phyloP scores from a whole-genome alignment of 2,888 invertebrate species.

The Spicauda simplicius region DNA sequence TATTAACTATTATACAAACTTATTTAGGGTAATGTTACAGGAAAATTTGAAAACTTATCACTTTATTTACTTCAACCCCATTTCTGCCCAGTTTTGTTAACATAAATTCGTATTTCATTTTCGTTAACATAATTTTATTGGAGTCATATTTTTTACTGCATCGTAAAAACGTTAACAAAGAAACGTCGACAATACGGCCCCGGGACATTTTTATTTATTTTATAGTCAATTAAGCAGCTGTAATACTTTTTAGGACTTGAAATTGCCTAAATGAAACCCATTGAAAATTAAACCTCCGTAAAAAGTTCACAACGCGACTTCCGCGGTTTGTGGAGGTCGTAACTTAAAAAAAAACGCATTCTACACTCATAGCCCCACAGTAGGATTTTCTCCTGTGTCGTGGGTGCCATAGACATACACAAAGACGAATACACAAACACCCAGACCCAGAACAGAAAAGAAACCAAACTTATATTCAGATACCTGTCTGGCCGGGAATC shows the following conservation, averaged over 20 bases:
- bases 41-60: too few species aligned
- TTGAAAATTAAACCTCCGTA: neutral
- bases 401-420: too few species aligned
- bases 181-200: constrained; percentile 34
- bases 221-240: constrained; percentile 20
- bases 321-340: too few species aligned
- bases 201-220: constrained; percentile 20
- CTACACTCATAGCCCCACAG: too few species aligned
- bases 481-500: too few species aligned
- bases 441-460: too few species aligned
- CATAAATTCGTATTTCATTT: constrained; percentile 23
- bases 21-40: too few species aligned
- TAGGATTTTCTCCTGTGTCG: too few species aligned
- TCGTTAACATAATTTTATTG: constrained; percentile 40
- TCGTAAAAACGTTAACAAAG: constrained; percentile 41
- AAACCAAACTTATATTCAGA: too few species aligned
- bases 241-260: constrained; percentile 11
- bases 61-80: constrained; percentile 9
- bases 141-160: constrained; percentile 43
- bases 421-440: too few species aligned
- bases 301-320: neutral
- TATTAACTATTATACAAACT: too few species aligned
- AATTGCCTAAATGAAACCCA: constrained; percentile 4
- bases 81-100: constrained; percentile 17
- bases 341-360: too few species aligned